Base-by-base conservation (phyloP, 1,140 invertebrate species). In the Psix sp. region DNA sequence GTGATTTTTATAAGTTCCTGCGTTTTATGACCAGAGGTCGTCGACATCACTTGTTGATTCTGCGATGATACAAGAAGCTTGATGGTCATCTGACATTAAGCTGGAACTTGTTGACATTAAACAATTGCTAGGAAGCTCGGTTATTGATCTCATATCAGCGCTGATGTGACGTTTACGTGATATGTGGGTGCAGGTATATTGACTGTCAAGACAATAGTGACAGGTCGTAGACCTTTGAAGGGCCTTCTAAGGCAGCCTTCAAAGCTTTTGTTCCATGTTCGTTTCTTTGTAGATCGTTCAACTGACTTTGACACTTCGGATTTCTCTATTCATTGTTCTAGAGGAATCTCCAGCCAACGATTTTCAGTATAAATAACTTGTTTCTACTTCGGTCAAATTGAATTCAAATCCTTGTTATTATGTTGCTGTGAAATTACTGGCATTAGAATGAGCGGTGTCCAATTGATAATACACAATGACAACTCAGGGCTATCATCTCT, bases 161-260 rank as follows among this genome's bases (percentile, higher is more conserved):
- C 16, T 21, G 35, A 45, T 14, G 4, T 57, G 29, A 18, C 40
- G 36, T 57, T 46, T 38, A 15, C 26, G 38, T 7, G 15, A 16
- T 5, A 1, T n/a, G n/a, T n/a, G n/a, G n/a, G n/a, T n/a, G 14
- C 14, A 16, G 26, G 26, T 45, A 35, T 29, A 52, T 39, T 9
- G 35, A 39, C 51, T 42, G 5, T 15, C 16, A 24, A 48, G 56
- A 60, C 42, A 48, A 60, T 40, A 14, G 18, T n/a, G 31, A 38
- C 14, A 35, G 60, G 29, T 65, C 60, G 24, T 43, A 46, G 40
- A 54, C 60, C 60, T 51, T 26, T 54, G 39, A 46, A 65, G 60
- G 40, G 60, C 24, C 43, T 48, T 51, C 26, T 42, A 15, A 16
- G n/a, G 33, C 15, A 46, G 18, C 4, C 36, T 43, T n/a, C 10